These are phyloP conservation scores for Cetonia aurata DNA, from an alignment of 2,888 invertebrate species.

Conservation along the genomic window DNA sequence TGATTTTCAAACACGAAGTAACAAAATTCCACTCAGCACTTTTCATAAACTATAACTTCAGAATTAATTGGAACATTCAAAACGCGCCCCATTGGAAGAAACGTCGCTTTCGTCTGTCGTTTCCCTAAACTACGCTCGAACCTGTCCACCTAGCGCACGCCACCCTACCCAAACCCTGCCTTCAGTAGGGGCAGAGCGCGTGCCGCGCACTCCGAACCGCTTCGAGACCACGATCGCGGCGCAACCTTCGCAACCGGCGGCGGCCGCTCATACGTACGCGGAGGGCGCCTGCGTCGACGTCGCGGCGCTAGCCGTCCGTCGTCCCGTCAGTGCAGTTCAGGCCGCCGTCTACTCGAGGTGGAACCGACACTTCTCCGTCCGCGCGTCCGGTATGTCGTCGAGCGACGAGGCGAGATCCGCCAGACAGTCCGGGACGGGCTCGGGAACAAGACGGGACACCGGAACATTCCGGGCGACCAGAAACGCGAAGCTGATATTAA, in stretches of 20 bases:
- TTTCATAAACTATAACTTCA: too few relatives aligned
- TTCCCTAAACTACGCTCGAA: too few relatives aligned
- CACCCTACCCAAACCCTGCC: not conserved
- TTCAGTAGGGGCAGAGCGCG: not conserved
- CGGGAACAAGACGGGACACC: conserved; percentile 40
- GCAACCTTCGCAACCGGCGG: not conserved
- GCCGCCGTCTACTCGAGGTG: conserved; percentile 56
- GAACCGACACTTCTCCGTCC: conserved; percentile 59
- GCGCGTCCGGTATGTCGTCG: conserved; percentile 53
- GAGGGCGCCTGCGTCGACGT: conserved; percentile 45
- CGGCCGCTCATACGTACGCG: conserved; percentile 5
- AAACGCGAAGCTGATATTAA: conserved; percentile 10
- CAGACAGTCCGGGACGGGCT: conserved; percentile 51
- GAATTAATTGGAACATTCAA: too few relatives aligned
- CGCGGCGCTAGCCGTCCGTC: conserved; percentile 50
- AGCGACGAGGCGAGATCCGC: conserved; percentile 49
- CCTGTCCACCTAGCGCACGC: not conserved
- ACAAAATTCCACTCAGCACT: too few relatives aligned
- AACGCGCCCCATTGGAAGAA: too few relatives aligned
- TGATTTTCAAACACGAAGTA: too few relatives aligned
- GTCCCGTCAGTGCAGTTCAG: conserved; percentile 62
- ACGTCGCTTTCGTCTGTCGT: too few relatives aligned
- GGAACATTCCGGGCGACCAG: conserved; percentile 26
- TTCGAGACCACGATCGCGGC: not conserved
- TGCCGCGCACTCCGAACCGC: not conserved